Evolutionary conservation across 2,113 vertebrate genomes (phyloP).

Genomic region (Forbesichthys papilliferus): DNA sequence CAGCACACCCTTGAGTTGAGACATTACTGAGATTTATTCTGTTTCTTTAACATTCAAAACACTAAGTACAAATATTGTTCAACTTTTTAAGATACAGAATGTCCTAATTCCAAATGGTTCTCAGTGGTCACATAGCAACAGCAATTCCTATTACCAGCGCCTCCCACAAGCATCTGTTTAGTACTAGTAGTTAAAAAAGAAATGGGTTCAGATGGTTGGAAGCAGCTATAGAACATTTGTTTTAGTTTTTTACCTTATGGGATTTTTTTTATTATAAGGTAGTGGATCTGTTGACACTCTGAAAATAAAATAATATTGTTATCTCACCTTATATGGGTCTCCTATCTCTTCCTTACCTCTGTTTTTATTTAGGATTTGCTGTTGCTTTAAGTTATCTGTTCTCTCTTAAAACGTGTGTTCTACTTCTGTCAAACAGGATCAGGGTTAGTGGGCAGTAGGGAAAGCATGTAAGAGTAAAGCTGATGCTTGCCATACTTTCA

Average conservation of each 20-base stretch:
- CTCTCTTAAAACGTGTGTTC: constrained; percentile 49
- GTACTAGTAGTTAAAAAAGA: constrained; percentile 21
- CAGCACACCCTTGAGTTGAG: not conserved
- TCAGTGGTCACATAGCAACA: constrained; percentile 1
- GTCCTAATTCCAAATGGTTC: not conserved
- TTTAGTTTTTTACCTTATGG: too few species aligned
- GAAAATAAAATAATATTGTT: too few species aligned
- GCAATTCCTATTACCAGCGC: constrained; percentile 27
- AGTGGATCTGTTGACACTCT: too few species aligned
- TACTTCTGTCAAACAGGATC: constrained; percentile 70
- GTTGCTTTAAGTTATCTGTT: constrained; percentile 58
- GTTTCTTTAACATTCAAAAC: constrained; percentile 27
- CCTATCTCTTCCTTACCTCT: constrained; percentile 35
- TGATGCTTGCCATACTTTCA: constrained; percentile 60
- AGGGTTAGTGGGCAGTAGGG: constrained; percentile 48
- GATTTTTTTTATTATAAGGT: too few species aligned
- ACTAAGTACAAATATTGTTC: constrained; percentile 35
- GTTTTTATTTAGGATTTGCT: constrained; percentile 3
- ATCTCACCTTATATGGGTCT: constrained; percentile 57
- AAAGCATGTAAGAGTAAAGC: too few species aligned
- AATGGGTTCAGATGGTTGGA: not conserved
- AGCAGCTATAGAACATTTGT: constrained; percentile 17
- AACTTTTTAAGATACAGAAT: constrained; percentile 17
- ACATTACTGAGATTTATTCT: too few species aligned
- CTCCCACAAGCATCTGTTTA: constrained; percentile 45